phyloP scores from a whole-genome alignment of 2,113 vertebrate species.

The Lamprotornis superbus region DNA sequence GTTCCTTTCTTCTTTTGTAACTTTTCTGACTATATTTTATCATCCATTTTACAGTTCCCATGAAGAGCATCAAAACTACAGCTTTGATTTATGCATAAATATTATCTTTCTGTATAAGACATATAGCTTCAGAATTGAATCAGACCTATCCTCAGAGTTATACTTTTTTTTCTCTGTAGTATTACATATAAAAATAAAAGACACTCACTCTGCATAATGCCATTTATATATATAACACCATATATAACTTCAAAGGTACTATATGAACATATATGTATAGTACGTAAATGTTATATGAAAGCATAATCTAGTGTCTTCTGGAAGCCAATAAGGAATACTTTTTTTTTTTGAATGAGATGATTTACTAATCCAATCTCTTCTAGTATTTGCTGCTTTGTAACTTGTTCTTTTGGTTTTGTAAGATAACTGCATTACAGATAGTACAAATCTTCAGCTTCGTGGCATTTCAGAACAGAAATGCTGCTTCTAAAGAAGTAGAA shows the following conservation, averaged over 20 bases:
- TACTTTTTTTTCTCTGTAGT: not conserved
- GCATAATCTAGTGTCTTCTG: not conserved
- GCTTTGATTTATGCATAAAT: not conserved
- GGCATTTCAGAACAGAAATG: not conserved
- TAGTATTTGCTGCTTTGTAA: not conserved
- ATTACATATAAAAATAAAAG: not conserved
- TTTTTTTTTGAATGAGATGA: not conserved
- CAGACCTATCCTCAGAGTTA: not conserved
- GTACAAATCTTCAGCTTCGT: not conserved
- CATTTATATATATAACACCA: not conserved
- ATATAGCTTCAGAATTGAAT: slow-evolving; percentile 14
- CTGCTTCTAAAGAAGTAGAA: not conserved
- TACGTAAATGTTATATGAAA: not conserved
- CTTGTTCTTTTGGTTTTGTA: not conserved
- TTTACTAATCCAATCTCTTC: not conserved
- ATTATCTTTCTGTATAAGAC: not conserved
- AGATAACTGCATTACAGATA: not conserved
- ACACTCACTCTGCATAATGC: not conserved
- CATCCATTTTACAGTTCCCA: not conserved
- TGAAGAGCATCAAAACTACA: not conserved
- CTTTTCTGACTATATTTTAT: not conserved
- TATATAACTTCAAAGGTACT: not conserved
- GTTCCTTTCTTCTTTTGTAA: not conserved
- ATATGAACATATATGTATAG: not conserved
- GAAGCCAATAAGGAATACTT: not conserved